A percentile compares a stretch with the other conserved stretches of the same genome.
These are phyloP conservation scores for Taeniopygia guttata DNA, from an alignment of 2,797 vertebrate species.

Conservation along the genomic window DNA sequence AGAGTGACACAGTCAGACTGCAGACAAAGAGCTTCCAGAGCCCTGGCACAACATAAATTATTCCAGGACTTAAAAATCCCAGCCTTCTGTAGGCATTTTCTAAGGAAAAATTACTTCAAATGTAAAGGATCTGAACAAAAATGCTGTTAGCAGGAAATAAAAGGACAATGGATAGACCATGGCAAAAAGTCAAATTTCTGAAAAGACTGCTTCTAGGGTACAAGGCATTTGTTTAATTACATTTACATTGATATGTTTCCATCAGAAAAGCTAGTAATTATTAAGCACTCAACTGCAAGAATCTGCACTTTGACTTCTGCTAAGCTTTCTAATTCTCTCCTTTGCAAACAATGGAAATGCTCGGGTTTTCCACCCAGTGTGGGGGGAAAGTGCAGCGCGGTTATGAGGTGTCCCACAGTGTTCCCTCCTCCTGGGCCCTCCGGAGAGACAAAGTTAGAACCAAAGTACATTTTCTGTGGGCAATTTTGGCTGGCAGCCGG, in stretches of 20 bases:
- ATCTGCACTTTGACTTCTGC: conserved; percentile 44
- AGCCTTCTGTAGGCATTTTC: neutral
- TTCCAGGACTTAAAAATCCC: neutral
- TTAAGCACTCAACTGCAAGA: neutral
- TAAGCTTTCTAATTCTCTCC: neutral
- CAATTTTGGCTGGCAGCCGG: neutral
- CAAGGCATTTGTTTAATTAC: conserved; percentile 3
- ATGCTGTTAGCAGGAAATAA: neutral
- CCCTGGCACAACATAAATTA: neutral
- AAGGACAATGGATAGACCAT: neutral
- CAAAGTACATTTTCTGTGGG: neutral
- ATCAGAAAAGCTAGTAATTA: conserved; percentile 31
- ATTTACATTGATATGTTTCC: neutral
- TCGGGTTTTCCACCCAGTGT: neutral
- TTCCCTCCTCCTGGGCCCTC: neutral
- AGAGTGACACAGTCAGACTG: neutral
- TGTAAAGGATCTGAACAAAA: neutral
- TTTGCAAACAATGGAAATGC: neutral
- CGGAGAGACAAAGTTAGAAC: neutral
- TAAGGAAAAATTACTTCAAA: neutral
- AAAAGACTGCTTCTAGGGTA: neutral
- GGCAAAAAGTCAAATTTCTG: neutral
- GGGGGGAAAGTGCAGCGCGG: neutral
- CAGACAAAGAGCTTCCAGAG: neutral
- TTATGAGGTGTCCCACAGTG: neutral